Conservation (phyloP, 2,113 vertebrate genomes). For the Perccottus glenii region DNA sequence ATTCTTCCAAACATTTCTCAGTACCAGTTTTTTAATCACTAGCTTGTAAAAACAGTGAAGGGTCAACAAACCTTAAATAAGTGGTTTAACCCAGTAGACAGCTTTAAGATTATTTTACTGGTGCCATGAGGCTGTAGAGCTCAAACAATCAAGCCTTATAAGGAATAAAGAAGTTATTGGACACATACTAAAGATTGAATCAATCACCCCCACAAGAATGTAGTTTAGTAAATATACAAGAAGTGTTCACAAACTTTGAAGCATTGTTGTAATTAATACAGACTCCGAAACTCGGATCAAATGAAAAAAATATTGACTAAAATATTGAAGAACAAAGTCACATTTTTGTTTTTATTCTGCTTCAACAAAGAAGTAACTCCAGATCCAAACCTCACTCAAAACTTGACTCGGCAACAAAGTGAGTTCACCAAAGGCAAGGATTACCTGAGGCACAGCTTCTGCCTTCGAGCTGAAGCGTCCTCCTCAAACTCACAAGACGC, state of each 20-base stretch:
- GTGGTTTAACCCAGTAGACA: too few relatives aligned
- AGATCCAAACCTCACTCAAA: slow-evolving; percentile 5
- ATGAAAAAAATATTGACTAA: background rate
- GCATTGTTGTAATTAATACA: background rate
- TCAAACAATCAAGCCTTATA: too few relatives aligned
- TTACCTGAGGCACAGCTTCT: slow-evolving; percentile 19
- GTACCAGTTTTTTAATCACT: too few relatives aligned
- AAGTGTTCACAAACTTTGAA: background rate
- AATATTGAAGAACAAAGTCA: background rate
- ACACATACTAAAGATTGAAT: too few relatives aligned
- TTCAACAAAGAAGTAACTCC: slow-evolving; percentile 14
- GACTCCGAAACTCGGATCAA: background rate
- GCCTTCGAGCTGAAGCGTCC: slow-evolving; percentile 6
- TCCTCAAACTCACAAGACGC: slow-evolving; percentile 17
- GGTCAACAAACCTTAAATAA: too few relatives aligned
- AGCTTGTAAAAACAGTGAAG: too few relatives aligned
- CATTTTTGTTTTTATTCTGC: background rate
- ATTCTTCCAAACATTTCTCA: too few relatives aligned
- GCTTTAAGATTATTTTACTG: too few relatives aligned
- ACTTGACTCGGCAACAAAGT: slow-evolving; percentile 6
- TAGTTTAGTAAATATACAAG: too few relatives aligned
- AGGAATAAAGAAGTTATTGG: too few relatives aligned
- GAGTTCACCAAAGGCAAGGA: slow-evolving; percentile 11
- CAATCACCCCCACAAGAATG: too few relatives aligned
- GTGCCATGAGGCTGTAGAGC: too few relatives aligned